Conservation (phyloP, 2,888 invertebrate species). For the Siphlonurus alternatus region DNA sequence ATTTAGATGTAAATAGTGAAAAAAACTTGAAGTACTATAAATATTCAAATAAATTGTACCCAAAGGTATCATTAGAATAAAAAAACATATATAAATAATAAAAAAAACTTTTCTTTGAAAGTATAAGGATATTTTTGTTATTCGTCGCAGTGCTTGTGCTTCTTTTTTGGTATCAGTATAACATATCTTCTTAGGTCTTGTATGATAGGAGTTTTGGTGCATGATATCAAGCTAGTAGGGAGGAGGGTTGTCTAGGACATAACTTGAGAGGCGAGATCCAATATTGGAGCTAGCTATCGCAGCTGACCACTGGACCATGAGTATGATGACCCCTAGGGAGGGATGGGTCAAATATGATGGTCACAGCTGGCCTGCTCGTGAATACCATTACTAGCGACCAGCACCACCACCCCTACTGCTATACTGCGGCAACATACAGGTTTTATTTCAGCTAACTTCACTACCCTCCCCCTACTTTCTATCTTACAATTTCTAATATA, state of each 20-base stretch:
- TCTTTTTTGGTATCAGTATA: not conserved
- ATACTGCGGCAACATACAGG: not conserved
- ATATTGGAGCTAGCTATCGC: not conserved
- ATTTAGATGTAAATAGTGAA: too few relatives aligned
- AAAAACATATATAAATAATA: not conserved
- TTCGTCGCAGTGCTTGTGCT: not conserved
- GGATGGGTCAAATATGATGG: conserved; percentile 1
- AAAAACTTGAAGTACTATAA: not conserved
- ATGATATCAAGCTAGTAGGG: too few relatives aligned
- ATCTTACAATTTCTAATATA: not conserved
- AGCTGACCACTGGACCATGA: not conserved
- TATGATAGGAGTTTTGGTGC: too few relatives aligned
- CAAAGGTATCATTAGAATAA: not conserved
- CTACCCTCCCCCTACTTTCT: too few relatives aligned
- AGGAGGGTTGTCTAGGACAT: too few relatives aligned
- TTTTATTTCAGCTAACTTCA: not conserved
- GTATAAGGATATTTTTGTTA: not conserved
- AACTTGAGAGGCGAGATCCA: not conserved
- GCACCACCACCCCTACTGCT: not conserved
- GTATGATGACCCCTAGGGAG: not conserved
- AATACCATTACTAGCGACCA: not conserved
- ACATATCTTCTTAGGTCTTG: too few relatives aligned
- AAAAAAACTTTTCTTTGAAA: not conserved
- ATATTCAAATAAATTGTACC: not conserved
- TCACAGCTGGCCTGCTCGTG: not conserved